Percentiles rank a stretch among this genome's conserved stretches.
Evolutionary conservation across 2,888 invertebrate species (phyloP).

Genomic region (Ectemnius lituratus): DNA sequence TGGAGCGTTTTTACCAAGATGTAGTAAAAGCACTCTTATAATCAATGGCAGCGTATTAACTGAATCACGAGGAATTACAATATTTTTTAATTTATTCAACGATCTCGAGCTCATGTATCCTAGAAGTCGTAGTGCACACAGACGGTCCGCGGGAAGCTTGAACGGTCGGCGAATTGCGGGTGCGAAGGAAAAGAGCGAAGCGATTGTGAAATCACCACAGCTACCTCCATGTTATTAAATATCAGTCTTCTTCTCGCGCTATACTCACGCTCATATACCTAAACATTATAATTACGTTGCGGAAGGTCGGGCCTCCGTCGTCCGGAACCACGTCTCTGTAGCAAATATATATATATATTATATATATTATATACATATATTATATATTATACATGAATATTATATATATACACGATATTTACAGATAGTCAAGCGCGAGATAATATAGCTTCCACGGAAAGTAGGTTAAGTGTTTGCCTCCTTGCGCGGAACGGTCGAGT

Average conservation of each 20-base stretch:
- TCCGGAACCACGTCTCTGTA: conserved; percentile 40
- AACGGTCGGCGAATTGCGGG: conserved; percentile 10
- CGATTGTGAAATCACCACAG: conserved; percentile 71
- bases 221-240: conserved; percentile 74
- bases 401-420: conserved; percentile 54
- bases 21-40: too few relatives aligned
- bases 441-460: conserved; percentile 65
- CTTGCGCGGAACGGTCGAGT: conserved; percentile 61
- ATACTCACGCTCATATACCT: conserved; percentile 58
- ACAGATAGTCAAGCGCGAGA: conserved; percentile 64
- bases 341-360: conserved; percentile 47
- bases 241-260: conserved; percentile 72
- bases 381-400: conserved; percentile 21
- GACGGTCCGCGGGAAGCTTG: too few relatives aligned
- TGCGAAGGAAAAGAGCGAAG: conserved; percentile 33
- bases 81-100: too few relatives aligned
- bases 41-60: too few relatives aligned
- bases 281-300: conserved; percentile 44
- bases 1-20: too few relatives aligned
- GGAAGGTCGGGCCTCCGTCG: conserved; percentile 26
- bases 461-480: conserved; percentile 64
- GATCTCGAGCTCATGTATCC: too few relatives aligned
- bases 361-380: conserved; percentile 20
- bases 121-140: too few relatives aligned
- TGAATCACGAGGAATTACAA: too few relatives aligned